These are phyloP conservation scores for Diorhabda carinulata DNA, from an alignment of 1,140 invertebrate genomes.

Conservation along the genomic window DNA sequence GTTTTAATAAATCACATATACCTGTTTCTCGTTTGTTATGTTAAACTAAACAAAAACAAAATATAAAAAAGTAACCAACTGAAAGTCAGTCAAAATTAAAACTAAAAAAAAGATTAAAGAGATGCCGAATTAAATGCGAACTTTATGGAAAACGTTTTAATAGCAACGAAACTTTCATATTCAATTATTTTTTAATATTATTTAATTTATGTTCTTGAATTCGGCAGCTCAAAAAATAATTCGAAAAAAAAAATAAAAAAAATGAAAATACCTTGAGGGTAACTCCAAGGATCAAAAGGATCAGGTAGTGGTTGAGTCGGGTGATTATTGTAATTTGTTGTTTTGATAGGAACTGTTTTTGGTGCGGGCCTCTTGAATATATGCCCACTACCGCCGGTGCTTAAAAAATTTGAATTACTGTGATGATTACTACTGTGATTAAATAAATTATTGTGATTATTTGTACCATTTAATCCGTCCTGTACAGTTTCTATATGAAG, in stretches of 20 bases:
- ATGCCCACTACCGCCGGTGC: constrained; percentile 23
- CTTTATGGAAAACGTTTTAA: not conserved
- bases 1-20: not conserved
- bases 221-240: constrained; percentile 17
- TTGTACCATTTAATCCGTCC: constrained; percentile 50
- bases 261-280: constrained; percentile 44
- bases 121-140: not conserved
- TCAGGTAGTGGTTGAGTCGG: constrained; percentile 32
- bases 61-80: not conserved
- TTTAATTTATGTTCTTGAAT: not conserved
- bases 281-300: constrained; percentile 45
- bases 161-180: not conserved
- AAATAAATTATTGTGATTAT: constrained; percentile 37
- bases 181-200: not conserved
- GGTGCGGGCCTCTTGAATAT: constrained; percentile 37
- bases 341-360: constrained; percentile 39
- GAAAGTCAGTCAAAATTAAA: not conserved
- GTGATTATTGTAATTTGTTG: constrained; percentile 23
- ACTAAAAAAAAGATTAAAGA: not conserved
- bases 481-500: constrained; percentile 71
- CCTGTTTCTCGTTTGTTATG: not conserved
- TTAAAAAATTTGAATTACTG: constrained; percentile 22
- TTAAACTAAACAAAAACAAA: not conserved
- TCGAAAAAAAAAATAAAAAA: constrained; percentile 36
- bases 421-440: constrained; percentile 31